These are phyloP conservation scores for Menidia menidia DNA, from an alignment of 2,797 vertebrate species.

Conservation along the genomic window DNA sequence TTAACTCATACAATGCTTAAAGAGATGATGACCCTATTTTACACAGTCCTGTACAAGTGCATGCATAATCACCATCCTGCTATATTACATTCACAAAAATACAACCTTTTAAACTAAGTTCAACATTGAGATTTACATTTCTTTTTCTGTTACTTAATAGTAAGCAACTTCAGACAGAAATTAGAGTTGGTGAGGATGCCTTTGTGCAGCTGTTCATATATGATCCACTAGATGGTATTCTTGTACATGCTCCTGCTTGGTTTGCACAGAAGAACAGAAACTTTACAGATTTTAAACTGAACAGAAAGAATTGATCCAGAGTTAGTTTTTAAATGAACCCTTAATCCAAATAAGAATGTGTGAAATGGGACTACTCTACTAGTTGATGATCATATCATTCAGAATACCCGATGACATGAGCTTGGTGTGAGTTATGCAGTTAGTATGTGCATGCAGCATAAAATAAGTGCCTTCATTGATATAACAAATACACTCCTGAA, in stretches of 20 bases:
- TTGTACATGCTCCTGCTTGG: slow-evolving; percentile 5
- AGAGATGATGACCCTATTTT: not conserved
- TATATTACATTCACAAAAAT: not conserved
- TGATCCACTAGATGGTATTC: slow-evolving; percentile 75
- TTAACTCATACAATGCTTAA: not conserved
- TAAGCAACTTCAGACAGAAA: not conserved
- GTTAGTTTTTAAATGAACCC: slow-evolving; percentile 11
- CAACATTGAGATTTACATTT: not conserved
- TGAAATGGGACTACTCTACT: not conserved
- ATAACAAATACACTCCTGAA: not conserved
- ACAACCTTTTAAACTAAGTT: not conserved
- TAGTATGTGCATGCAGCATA: slow-evolving; percentile 1
- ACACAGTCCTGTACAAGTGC: not conserved
- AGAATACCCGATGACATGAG: not conserved
- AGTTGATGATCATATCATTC: not conserved
- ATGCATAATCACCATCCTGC: slow-evolving; percentile 45
- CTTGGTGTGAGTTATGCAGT: not conserved
- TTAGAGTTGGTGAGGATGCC: not conserved
- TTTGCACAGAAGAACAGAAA: not conserved
- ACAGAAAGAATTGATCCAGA: slow-evolving; percentile 31
- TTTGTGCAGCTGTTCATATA: slow-evolving; percentile 32
- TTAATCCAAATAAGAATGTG: slow-evolving; percentile 6
- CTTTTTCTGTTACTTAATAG: not conserved
- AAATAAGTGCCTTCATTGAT: not conserved
- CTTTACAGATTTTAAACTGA: slow-evolving; percentile 1